Percentiles rank a stretch among this genome's conserved stretches.
These are phyloP conservation scores for Malacoraja senta DNA, from an alignment of 2,797 vertebrate genomes.

Conservation along the genomic window DNA sequence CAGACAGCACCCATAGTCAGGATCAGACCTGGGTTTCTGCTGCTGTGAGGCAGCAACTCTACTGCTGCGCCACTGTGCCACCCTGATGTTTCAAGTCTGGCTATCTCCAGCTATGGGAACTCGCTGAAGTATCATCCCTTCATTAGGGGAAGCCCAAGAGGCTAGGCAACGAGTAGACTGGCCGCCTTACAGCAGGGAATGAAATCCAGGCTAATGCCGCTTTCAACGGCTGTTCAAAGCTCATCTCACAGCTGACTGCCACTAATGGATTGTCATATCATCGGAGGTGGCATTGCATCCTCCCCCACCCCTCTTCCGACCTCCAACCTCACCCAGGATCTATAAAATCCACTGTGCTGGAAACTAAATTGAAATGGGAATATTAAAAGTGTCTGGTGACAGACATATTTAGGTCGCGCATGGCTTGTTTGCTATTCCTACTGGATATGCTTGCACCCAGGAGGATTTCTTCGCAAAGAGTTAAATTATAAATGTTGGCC, in stretches of 20 bases:
- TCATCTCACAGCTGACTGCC: not conserved
- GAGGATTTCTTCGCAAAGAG: not conserved
- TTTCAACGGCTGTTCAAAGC: not conserved
- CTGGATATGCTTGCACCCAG: not conserved
- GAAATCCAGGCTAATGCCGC: conserved; percentile 2
- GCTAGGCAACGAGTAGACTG: too few relatives aligned
- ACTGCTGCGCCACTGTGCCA: too few relatives aligned
- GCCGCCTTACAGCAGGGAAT: not conserved
- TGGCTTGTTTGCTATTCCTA: not conserved
- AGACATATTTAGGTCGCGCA: not conserved
- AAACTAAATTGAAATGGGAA: not conserved
- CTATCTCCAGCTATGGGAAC: too few relatives aligned
- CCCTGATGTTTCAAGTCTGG: too few relatives aligned
- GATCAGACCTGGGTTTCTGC: too few relatives aligned
- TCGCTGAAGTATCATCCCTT: too few relatives aligned
- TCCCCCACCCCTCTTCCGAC: not conserved
- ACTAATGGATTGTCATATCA: not conserved
- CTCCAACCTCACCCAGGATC: not conserved
- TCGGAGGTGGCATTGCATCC: not conserved
- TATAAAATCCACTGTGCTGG: not conserved
- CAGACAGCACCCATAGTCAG: too few relatives aligned
- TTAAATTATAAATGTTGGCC: not conserved
- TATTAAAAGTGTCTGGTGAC: not conserved
- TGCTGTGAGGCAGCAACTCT: too few relatives aligned
- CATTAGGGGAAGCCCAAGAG: too few relatives aligned